These are phyloP conservation scores for Cartodere bifasciata DNA, from an alignment of 2,888 invertebrate genomes.

Conservation along the genomic window DNA sequence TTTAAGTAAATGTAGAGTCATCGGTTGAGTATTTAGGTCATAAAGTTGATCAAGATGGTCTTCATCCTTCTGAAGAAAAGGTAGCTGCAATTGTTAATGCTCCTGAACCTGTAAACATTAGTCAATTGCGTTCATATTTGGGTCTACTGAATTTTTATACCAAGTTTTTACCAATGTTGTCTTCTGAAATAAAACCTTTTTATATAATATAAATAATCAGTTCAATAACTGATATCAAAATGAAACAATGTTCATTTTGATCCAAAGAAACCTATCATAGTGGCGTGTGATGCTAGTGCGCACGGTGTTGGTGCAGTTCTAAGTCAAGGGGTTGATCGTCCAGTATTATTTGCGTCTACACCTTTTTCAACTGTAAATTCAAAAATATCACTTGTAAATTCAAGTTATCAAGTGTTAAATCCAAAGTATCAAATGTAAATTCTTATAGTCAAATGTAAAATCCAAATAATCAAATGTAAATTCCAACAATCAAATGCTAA, in stretches of 20 bases:
- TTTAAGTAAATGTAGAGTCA: slow-evolving; percentile 16
- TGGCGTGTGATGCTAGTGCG: slow-evolving; percentile 16
- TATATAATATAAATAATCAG: slow-evolving; percentile 12
- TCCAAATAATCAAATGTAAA: too few species aligned
- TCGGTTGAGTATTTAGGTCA: slow-evolving; percentile 20
- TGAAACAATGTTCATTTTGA: slow-evolving; percentile 15
- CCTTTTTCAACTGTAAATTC: too few species aligned
- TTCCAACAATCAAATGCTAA: too few species aligned
- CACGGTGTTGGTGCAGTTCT: slow-evolving; percentile 18
- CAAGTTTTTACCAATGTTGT: slow-evolving; percentile 16
- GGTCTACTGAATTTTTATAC: slow-evolving; percentile 16
- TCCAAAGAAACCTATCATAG: slow-evolving; percentile 15
- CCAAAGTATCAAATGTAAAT: too few species aligned
- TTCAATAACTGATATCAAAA: slow-evolving; percentile 12
- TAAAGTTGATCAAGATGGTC: slow-evolving; percentile 11
- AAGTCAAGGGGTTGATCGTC: slow-evolving; percentile 15
- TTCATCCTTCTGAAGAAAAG: slow-evolving; percentile 13
- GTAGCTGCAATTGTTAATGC: slow-evolving; percentile 11
- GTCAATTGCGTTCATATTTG: slow-evolving; percentile 14
- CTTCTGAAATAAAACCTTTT: slow-evolving; percentile 13
- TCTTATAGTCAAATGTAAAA: too few species aligned
- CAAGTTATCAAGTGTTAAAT: too few species aligned
- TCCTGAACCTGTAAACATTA: slow-evolving; percentile 11
- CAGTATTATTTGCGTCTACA: slow-evolving; percentile 15
- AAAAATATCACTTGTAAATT: too few species aligned